Evolutionary conservation across 2,113 vertebrate genomes (phyloP), one percentile per base, ranked within the genome.

Genomic region (Lonchura striata): DNA sequence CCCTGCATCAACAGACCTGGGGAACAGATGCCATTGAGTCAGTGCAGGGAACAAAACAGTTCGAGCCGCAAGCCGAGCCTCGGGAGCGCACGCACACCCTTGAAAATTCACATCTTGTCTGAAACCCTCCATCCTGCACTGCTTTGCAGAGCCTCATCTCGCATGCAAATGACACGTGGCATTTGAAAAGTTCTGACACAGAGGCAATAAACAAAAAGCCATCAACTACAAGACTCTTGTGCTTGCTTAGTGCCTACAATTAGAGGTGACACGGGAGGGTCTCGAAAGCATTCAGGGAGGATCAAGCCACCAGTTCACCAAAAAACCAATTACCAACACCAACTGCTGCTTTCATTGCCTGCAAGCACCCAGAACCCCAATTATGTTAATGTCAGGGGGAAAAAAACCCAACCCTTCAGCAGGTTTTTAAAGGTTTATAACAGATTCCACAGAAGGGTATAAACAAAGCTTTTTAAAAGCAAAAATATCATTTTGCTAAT

Each of bases 1-100:
- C 30, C 61, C 35, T 69, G 46, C 66, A 35, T 1, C 3, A 15
- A 88, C 91, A 96, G 88, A 59, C 68, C 91, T 79, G 81, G n/a
- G 57, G 24, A 95, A 82, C 91, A 96, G 91, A 86, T 95, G 91
- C 70, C 92, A 87, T 8, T 89, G 86, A 91, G 81, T 95, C 92
- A 96, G 56, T 8, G 1, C 3, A 78, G 28, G 39, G 94, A 96
- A 89, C 88, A 84, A 88, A 94, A 54, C 56, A 61, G 44, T 56
- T 27, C 1, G n/a, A 96, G 80, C 68, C 86, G 21, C 88, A 31
- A 31, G 49, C n/a, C 41, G 8, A 72, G 88, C 78, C 90, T 15
- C 2, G 39, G 30, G 76, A 95, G 65, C 1, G 1, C 35, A 46
- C 0, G 2, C 78, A 90, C 50, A 9, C 2, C 12, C 74, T 46